Base-by-base conservation (phyloP, 2,888 invertebrate genomes). In the Sericinus montela region DNA sequence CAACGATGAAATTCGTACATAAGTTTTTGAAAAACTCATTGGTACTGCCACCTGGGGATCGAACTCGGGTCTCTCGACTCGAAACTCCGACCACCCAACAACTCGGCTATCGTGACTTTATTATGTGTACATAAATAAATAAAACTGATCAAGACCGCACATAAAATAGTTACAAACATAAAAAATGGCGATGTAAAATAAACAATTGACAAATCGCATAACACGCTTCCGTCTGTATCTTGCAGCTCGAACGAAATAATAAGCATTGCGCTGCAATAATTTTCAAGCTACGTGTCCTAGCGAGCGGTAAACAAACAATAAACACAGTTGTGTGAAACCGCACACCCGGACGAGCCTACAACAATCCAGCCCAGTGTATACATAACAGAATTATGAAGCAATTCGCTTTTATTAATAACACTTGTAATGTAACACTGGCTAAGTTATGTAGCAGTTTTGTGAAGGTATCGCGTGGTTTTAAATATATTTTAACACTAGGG, bases 201-300 rank as follows among this genome's bases (percentile, higher is more conserved):
- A 50, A 34, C n/a, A n/a, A n/a, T n/a, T n/a, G n/a, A n/a, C n/a
- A n/a, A n/a, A n/a, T n/a, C n/a, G n/a, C n/a, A n/a, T n/a, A n/a
- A n/a, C n/a, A 15, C 58, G 53, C 56, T 52, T 30, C 40, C 19
- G 35, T 52, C 32, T 25, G 3, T 55, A 10, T 4, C 16, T 48
- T 44, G 39, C 4, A 1, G 7, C 34, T 34, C 8, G 25, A 19
- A 45, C 52, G 46, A 47, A 53, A 53, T 45, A 55, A 55, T 56
- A 54, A 54, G 45, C 54, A 47, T 46, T 49, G 52, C 49, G 51
- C 52, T 56, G 55, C 52, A 55, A 57, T 59, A 59, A 48, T 51
- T 48, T 57, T 54, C 57, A 54, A 48, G 52, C 50, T 51, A 47
- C 55, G 54, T 53, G 57, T 54, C 56, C 58, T 55, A 48, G 2